Percentiles rank a stretch among this genome's conserved stretches.
phyloP scores from a whole-genome alignment of 2,797 vertebrate genomes.

The Semotilus atromaculatus region DNA sequence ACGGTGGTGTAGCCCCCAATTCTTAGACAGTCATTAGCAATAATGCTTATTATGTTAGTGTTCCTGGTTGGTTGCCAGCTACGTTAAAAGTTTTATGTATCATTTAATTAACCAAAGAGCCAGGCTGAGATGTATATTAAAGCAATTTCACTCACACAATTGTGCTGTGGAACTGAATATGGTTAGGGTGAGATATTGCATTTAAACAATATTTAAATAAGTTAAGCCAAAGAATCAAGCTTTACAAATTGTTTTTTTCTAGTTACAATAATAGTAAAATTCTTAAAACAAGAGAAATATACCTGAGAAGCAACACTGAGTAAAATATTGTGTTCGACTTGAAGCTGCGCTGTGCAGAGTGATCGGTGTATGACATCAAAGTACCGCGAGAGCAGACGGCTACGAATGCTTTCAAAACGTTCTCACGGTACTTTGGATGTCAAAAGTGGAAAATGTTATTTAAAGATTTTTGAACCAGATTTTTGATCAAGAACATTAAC shows the following conservation, averaged over 20 bases:
- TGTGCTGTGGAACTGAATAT: slow-evolving; percentile 4
- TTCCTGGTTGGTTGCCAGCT: slow-evolving; percentile 65
- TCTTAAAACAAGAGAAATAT: background rate
- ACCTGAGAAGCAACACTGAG: background rate
- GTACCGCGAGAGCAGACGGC: background rate
- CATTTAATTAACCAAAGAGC: slow-evolving; percentile 57
- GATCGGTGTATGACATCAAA: background rate
- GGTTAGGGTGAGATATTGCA: background rate
- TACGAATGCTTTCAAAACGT: background rate
- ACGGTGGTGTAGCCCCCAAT: slow-evolving; percentile 49
- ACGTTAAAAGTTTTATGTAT: slow-evolving; percentile 64
- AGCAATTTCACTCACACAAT: background rate
- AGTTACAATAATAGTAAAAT: background rate
- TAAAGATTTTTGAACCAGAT: too few relatives aligned
- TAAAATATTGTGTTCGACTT: background rate
- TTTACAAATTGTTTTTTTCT: background rate
- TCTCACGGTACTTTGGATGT: background rate
- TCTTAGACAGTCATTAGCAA: slow-evolving; percentile 74
- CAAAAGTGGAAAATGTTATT: background rate
- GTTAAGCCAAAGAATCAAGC: background rate
- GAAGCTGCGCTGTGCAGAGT: background rate
- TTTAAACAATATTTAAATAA: background rate
- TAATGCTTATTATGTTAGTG: slow-evolving; percentile 77
- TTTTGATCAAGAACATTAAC: too few relatives aligned
- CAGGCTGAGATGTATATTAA: slow-evolving; percentile 50